phyloP scores from a whole-genome alignment of 2,113 vertebrate species.

The Hucho hucho region DNA sequence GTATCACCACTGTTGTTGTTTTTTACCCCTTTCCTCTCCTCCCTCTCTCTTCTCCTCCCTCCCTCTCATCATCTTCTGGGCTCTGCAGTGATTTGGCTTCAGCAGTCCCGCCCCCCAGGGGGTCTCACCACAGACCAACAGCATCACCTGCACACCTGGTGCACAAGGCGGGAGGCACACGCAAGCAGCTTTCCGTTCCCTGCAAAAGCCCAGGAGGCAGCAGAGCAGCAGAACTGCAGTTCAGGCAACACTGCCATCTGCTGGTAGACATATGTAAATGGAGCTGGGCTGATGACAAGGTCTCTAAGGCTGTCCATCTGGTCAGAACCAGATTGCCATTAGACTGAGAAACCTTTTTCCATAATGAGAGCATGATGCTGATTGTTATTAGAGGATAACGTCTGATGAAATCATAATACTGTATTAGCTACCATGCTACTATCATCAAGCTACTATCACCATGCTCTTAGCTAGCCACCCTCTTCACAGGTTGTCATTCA shows the following conservation, averaged over 20 bases:
- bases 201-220: neutral
- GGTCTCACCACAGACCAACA: neutral
- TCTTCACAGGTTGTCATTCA: too few species aligned
- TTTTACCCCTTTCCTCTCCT: neutral
- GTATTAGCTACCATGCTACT: too few species aligned
- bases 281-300: too few species aligned
- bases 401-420: too few species aligned
- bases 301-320: too few species aligned
- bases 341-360: too few species aligned
- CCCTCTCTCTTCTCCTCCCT: neutral
- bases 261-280: constrained; percentile 22
- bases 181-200: neutral
- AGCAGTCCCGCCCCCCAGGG: neutral
- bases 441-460: too few species aligned
- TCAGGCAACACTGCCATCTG: constrained; percentile 64
- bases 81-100: constrained; percentile 1
- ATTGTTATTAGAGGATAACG: too few species aligned
- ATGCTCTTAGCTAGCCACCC: too few species aligned
- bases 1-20: neutral
- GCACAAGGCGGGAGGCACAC: neutral
- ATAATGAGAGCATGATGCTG: too few species aligned
- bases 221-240: neutral
- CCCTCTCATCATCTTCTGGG: neutral
- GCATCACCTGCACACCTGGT: constrained; percentile 1
- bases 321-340: too few species aligned